Conservation (phyloP, 2,113 vertebrate species). For the Menidia beryllina region DNA sequence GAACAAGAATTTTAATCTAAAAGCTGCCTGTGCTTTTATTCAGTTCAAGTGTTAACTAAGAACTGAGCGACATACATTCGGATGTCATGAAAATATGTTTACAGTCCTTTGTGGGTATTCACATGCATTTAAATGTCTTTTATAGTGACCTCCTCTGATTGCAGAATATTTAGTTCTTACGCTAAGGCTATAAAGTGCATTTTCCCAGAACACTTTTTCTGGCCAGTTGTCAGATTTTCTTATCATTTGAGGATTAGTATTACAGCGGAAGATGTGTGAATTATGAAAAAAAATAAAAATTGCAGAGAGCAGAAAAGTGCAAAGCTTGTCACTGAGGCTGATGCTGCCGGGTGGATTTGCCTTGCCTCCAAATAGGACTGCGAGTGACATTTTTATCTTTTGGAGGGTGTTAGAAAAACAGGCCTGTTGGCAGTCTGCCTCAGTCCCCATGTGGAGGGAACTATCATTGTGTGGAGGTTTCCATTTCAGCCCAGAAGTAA, state of each 20-base stretch:
- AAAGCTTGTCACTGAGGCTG: conserved; percentile 45
- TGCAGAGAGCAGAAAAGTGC: conserved; percentile 42
- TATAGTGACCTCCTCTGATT: conserved; percentile 1
- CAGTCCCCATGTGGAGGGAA: conserved; percentile 25
- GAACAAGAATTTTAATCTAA: conserved; percentile 12
- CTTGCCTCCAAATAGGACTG: conserved; percentile 46
- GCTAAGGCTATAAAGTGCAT: conserved; percentile 48
- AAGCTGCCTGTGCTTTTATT: conserved; percentile 16
- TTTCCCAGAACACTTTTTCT: conserved; percentile 40
- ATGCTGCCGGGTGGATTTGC: conserved; percentile 59
- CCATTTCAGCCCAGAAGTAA: conserved; percentile 49
- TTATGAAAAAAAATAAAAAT: conserved; percentile 16
- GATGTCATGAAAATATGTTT: conserved; percentile 1
- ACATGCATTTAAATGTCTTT: conserved; percentile 24
- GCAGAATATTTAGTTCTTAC: conserved; percentile 8
- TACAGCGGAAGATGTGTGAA: conserved; percentile 58
- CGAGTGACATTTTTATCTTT: conserved; percentile 56
- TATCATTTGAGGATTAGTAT: conserved; percentile 61
- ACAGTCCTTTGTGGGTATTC: conserved; percentile 5
- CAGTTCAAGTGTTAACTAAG: conserved; percentile 16
- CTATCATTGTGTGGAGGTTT: conserved; percentile 46
- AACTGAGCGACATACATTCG: conserved; percentile 1
- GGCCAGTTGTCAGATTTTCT: conserved; percentile 54
- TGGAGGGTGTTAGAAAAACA: conserved; percentile 57
- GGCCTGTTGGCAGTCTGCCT: conserved; percentile 44